Evolutionary conservation across 2,888 invertebrate genomes (phyloP), one percentile per base, ranked within the genome.

Genomic region (Campoletis raptor): DNA sequence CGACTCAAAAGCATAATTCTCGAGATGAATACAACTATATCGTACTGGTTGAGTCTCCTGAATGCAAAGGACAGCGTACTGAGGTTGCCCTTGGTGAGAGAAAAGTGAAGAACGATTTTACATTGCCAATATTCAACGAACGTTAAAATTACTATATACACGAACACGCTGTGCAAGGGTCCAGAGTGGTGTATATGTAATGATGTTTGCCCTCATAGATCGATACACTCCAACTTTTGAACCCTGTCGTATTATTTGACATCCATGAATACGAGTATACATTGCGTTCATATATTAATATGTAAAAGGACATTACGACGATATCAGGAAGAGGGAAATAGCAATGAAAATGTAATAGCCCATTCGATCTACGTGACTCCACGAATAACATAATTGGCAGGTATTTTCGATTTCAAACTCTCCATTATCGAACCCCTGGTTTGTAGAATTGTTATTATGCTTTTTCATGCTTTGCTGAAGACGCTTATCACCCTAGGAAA

Each of bases 381-480:
- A 37, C 52, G 52, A 54, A 67, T 69, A 18, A 54, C 40, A 37
- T 40, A 79, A 79, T 79, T 79, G 78, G 6, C 18, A 52, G 36
- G 37, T 54, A 69, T 54, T 54, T 30, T 61, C 30, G 30, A 61
- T 57, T 24, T 57, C 57, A 12, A 57, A 57, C 24, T 57, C 57
- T 24, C 57, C 12, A 57, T 57, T 30, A 57, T 57, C 9, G 12
- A 24, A 24, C 24, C 57, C 30, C 61, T 61, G 2, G 24, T 61
- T 12, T 12, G 21, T 24, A 24, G 1, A 61, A 61, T 15, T 30
- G 61, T 61, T 61, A 30, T 61, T 30, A 30, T 6, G 30, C 6
- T 61, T 15, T 30, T 61, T 0, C 10, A 15, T 12, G 30, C 24
- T 61, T 4, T 30, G 30, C 30, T 12, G 61, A 30, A 30, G 7